phyloP scores from a whole-genome alignment of 2,797 vertebrate species.

The Enteromius anoplus region DNA sequence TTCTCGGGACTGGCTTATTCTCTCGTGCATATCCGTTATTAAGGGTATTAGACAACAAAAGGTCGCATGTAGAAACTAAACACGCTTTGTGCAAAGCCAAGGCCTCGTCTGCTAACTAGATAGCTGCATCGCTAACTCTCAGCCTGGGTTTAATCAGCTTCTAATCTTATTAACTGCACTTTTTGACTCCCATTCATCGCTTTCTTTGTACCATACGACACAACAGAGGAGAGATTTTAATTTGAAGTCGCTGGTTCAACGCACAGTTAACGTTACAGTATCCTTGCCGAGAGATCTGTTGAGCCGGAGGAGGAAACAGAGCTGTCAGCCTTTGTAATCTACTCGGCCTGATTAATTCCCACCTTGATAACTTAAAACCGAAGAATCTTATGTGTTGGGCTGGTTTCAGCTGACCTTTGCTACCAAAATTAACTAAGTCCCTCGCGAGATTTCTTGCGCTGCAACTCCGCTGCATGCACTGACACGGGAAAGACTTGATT shows the following conservation, averaged over 20 bases:
- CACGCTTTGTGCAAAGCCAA: conserved; percentile 24
- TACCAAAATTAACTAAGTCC: conserved; percentile 35
- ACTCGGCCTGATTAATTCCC: conserved; percentile 20
- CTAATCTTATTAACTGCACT: conserved; percentile 42
- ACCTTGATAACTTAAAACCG: neutral
- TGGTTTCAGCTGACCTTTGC: conserved; percentile 43
- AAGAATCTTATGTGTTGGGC: conserved; percentile 41
- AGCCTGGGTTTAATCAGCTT: conserved; percentile 33
- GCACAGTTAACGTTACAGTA: neutral
- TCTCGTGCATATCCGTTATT: neutral
- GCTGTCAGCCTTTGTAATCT: conserved; percentile 22
- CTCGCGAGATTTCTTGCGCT: conserved; percentile 8
- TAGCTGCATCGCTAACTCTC: conserved; percentile 40
- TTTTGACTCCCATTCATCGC: conserved; percentile 18
- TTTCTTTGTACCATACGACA: conserved; percentile 5
- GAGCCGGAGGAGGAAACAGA: conserved; percentile 8
- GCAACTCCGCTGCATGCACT: conserved; percentile 53
- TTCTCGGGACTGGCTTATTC: neutral
- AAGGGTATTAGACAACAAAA: neutral
- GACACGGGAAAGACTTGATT: conserved; percentile 49
- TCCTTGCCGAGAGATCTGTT: conserved; percentile 2
- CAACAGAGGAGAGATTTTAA: conserved; percentile 3
- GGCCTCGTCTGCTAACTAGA: conserved; percentile 35
- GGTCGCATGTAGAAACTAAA: neutral
- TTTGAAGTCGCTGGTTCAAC: neutral